A percentile compares a stretch with the other conserved stretches of the same genome.
Evolutionary conservation across 53 echinoderm and acorn worm genomes (phyloP).

Genomic region (Echinarachnius parma): DNA sequence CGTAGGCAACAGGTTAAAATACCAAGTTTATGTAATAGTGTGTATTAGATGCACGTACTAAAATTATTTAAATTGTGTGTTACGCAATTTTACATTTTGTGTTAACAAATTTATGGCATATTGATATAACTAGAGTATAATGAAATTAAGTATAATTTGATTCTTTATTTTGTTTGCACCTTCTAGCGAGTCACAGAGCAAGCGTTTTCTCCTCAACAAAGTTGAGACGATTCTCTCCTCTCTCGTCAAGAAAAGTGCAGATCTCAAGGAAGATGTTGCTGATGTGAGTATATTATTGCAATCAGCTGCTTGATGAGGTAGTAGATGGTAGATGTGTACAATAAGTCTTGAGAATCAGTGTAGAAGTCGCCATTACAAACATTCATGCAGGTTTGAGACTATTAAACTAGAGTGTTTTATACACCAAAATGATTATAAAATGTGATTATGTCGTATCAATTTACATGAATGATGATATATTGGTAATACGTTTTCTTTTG

Average conservation of each 20-base stretch:
- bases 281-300: slow-evolving; percentile 20
- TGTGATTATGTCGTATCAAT: too few relatives aligned
- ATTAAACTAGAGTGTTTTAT: too few relatives aligned
- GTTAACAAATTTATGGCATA: neutral
- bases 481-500: too few relatives aligned
- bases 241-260: neutral
- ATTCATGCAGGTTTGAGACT: too few relatives aligned
- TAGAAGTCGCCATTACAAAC: too few relatives aligned
- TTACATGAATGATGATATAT: neutral
- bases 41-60: too few relatives aligned
- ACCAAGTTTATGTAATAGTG: too few relatives aligned
- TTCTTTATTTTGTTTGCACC: neutral
- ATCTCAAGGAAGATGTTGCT: neutral
- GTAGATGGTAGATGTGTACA: neutral
- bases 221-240: neutral
- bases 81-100: neutral
- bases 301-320: neutral
- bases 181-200: slow-evolving; percentile 3
- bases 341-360: too few relatives aligned
- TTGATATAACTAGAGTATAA: neutral
- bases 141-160: neutral
- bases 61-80: neutral
- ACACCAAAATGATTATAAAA: too few relatives aligned
- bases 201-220: neutral
- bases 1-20: too few relatives aligned